Evolutionary conservation across 92 coral and sea anemone genomes (phyloP).

Genomic region (Porites lobata): DNA sequence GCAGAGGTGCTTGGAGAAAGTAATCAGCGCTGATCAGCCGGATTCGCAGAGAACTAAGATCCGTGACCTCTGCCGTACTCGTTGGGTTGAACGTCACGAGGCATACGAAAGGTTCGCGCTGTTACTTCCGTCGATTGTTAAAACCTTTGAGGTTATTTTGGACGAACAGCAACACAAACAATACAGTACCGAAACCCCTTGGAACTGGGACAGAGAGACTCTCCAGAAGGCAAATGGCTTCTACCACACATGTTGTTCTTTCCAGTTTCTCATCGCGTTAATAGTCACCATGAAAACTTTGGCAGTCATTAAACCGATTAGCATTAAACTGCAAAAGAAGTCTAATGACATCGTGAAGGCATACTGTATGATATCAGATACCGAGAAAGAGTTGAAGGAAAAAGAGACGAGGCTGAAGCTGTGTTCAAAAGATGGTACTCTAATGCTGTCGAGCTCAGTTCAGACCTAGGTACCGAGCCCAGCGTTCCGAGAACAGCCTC

Average conservation of each 20-base stretch:
- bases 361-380: constrained; percentile 56
- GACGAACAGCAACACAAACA: constrained; percentile 48
- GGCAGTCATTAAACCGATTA: constrained; percentile 63
- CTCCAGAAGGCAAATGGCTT: constrained; percentile 44
- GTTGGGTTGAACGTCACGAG: constrained; percentile 69
- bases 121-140: constrained; percentile 41
- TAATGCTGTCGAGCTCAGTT: constrained; percentile 47
- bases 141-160: constrained; percentile 56
- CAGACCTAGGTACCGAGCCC: constrained; percentile 47
- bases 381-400: constrained; percentile 35
- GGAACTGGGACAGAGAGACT: constrained; percentile 75
- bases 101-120: constrained; percentile 49
- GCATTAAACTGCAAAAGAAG: constrained; percentile 61
- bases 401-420: constrained; percentile 48
- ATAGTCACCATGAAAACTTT: constrained; percentile 58
- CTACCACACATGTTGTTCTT: constrained; percentile 52
- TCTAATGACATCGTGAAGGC: constrained; percentile 73
- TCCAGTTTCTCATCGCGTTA: constrained; percentile 62
- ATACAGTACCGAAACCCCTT: constrained; percentile 38
- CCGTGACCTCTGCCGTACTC: constrained; percentile 57
- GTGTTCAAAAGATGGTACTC: constrained; percentile 56
- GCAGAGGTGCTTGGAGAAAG: too few species aligned
- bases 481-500: constrained; percentile 50
- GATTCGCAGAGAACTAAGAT: constrained; percentile 47
- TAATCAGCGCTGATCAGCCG: neutral